phyloP scores from a whole-genome alignment of 2,888 invertebrate genomes.

The Harmothoe impar region DNA sequence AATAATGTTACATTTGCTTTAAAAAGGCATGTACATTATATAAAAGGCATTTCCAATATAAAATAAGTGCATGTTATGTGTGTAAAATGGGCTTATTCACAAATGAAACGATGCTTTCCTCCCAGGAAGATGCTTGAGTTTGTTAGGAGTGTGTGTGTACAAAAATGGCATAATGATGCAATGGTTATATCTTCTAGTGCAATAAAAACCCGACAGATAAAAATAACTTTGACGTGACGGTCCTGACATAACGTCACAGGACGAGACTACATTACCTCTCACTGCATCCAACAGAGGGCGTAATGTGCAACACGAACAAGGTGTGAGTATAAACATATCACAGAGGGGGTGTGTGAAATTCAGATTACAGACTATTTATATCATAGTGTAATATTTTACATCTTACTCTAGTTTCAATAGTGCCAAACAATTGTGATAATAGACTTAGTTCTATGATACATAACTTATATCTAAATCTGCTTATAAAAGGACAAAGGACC shows the following conservation, averaged over 20 bases:
- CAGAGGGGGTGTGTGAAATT: background rate
- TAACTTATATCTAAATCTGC: too few relatives aligned
- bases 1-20: too few relatives aligned
- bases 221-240: background rate
- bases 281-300: slow-evolving; percentile 47
- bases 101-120: too few relatives aligned
- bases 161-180: background rate
- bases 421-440: too few relatives aligned
- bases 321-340: background rate
- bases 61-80: too few relatives aligned
- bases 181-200: background rate
- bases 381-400: background rate
- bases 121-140: background rate
- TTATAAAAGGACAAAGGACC: too few relatives aligned
- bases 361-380: background rate
- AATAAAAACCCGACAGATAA: background rate
- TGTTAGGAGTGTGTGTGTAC: background rate
- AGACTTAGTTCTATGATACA: too few relatives aligned
- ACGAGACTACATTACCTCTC: slow-evolving; percentile 55
- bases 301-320: background rate
- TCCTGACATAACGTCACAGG: background rate
- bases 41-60: background rate
- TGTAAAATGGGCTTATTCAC: too few relatives aligned
- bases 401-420: too few relatives aligned
- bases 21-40: background rate